Evolutionary conservation across 37 sponge, comb jelly and placozoan genomes (phyloP).

Genomic region (Cladorhizidae sp.): DNA sequence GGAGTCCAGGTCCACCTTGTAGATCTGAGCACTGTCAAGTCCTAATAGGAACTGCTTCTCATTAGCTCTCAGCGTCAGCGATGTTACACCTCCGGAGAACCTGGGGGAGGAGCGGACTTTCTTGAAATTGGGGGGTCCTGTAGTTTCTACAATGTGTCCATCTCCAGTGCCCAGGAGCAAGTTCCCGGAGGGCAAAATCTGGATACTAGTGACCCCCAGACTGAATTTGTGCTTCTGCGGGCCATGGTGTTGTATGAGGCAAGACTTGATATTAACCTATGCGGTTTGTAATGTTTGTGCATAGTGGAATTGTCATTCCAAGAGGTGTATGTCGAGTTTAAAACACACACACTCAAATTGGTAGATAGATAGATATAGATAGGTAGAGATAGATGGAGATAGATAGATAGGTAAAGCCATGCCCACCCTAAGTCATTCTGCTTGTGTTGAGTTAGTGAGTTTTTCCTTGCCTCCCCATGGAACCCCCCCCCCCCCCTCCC

Average conservation of each 20-base stretch:
- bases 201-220: conserved; percentile 58
- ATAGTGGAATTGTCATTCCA: too few species aligned
- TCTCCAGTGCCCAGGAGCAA: conserved; percentile 88
- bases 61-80: conserved; percentile 74
- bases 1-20: conserved; percentile 42
- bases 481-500: too few species aligned
- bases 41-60: conserved; percentile 93
- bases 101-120: conserved; percentile 2
- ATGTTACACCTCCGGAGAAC: conserved; percentile 77
- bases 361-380: too few species aligned
- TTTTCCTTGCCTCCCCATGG: too few species aligned
- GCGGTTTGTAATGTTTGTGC: too few species aligned
- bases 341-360: too few species aligned
- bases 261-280: conserved; percentile 83
- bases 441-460: too few species aligned
- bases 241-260: conserved; percentile 81
- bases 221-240: conserved; percentile 93
- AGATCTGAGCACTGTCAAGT: conserved; percentile 60
- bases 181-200: conserved; percentile 61
- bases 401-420: too few species aligned
- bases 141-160: conserved; percentile 78
- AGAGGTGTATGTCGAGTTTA: too few species aligned
- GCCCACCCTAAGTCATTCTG: too few species aligned
- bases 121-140: conserved; percentile 45
- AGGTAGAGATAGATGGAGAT: too few species aligned